These are phyloP conservation scores for Himalopsyche kuldschensis DNA, from an alignment of 2,888 invertebrate genomes.

Conservation along the genomic window DNA sequence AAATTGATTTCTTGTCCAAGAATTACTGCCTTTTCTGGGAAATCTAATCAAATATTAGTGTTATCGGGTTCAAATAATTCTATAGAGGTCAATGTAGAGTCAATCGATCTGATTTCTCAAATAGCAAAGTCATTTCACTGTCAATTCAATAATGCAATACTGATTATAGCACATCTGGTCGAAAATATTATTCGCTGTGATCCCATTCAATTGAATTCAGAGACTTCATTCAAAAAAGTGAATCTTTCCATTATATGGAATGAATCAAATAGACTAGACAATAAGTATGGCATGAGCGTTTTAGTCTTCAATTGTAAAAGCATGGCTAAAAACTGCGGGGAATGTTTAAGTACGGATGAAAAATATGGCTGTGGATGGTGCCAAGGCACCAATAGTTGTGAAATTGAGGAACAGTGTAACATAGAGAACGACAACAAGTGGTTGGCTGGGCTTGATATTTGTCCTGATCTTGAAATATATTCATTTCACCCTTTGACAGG, in stretches of 20 bases:
- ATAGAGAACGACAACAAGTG: constrained; percentile 69
- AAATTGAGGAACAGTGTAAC: constrained; percentile 89
- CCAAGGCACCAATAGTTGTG: constrained; percentile 86
- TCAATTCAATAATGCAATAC: constrained; percentile 93
- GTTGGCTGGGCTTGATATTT: constrained; percentile 89
- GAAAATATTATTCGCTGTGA: constrained; percentile 95
- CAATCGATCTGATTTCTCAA: constrained; percentile 93
- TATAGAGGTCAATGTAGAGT: constrained; percentile 90
- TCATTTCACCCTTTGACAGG: constrained; percentile 85
- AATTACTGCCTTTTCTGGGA: constrained; percentile 85
- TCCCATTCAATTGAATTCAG: constrained; percentile 86
- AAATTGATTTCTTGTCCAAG: constrained; percentile 94
- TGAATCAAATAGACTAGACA: constrained; percentile 91
- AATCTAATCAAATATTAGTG: constrained; percentile 86
- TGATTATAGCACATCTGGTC: constrained; percentile 86
- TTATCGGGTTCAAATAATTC: constrained; percentile 89
- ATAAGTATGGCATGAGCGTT: constrained; percentile 94
- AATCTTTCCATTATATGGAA: constrained; percentile 97
- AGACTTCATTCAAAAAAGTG: constrained; percentile 88
- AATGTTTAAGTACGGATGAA: constrained; percentile 87
- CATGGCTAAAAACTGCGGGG: constrained; percentile 97
- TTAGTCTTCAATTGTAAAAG: constrained; percentile 92
- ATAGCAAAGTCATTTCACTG: constrained; percentile 88
- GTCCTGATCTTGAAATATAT: constrained; percentile 92
- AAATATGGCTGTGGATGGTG: constrained; percentile 98